Base-by-base conservation (phyloP, 2,797 vertebrate species). In the Dryobates pubescens region DNA sequence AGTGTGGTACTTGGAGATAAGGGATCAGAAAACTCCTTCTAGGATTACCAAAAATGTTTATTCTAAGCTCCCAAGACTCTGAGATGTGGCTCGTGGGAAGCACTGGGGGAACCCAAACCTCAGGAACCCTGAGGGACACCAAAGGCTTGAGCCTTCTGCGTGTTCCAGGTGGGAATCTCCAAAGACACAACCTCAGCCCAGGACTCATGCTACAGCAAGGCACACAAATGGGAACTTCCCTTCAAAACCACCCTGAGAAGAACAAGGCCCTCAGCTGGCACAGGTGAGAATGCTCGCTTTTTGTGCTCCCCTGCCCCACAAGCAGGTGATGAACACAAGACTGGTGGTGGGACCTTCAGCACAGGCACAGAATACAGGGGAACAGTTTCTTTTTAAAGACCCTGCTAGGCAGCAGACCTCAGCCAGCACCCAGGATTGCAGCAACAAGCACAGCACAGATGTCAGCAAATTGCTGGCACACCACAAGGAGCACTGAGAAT, bases 381-480 rank as follows among this genome's bases (percentile, higher is more conserved):
- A 68, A 74, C 0, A 2, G 7, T 6, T 7, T 6, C 16, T 22
- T 41, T 51, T 9, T 1, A 4, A 73, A 77, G 22, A 38, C 43
- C 1, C 6, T 47, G 10, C 15, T 71, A 29, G 74, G 79, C 65
- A 82, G 54, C 45, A 71, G n/a, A 27, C 32, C 36, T 68, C 0
- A 34, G 59, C 26, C 69, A 69, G 36, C 41, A 59, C 8, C 13
- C 2, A 0, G 1, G 51, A 74, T 47, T 5, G 47, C 0, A 77
- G 84, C 64, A 88, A 43, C 13, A 70, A 57, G 43, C 49, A 51
- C 74, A 79, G 29, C 36, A 47, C 15, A 5, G 14, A 24, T 24
- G 68, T 45, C 88, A 83, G 56, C 17, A 74, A 93, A 82, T 14
- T 59, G 70, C 56, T 80, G 87, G 72, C 54, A 51, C 30, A 47